Conservation (phyloP, 1,140 invertebrate genomes). For the Alviniconcha marisindica region DNA sequence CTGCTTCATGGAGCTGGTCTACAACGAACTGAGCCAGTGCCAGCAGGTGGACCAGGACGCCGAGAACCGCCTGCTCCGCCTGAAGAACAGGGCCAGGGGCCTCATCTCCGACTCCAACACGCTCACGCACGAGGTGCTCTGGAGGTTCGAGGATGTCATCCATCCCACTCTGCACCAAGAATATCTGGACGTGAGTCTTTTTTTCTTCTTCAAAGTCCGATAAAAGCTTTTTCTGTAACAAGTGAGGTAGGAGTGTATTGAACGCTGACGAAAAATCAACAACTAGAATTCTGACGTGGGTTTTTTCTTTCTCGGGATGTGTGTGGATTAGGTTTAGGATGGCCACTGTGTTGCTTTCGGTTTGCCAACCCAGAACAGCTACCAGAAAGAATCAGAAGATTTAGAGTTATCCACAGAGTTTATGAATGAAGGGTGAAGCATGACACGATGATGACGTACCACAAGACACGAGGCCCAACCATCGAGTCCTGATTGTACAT, state of each 20-base stretch:
- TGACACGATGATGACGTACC: too few species aligned
- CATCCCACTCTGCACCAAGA: slow-evolving; percentile 64
- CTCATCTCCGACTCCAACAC: slow-evolving; percentile 59
- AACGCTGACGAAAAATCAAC: too few species aligned
- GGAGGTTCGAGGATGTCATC: slow-evolving; percentile 72
- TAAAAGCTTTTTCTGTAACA: too few species aligned
- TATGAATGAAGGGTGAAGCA: too few species aligned
- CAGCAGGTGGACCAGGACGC: slow-evolving; percentile 27
- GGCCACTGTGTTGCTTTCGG: too few species aligned
- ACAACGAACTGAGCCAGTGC: background rate
- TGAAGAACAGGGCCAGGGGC: slow-evolving; percentile 53
- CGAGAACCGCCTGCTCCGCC: slow-evolving; percentile 51
- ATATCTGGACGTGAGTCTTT: slow-evolving; percentile 56
- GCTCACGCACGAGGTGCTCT: slow-evolving; percentile 64
- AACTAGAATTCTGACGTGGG: too few species aligned
- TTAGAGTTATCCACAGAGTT: too few species aligned
- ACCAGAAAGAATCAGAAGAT: too few species aligned
- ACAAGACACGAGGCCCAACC: too few species aligned
- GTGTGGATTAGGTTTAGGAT: background rate
- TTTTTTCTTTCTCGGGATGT: background rate
- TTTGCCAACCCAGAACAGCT: too few species aligned
- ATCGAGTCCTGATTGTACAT: too few species aligned
- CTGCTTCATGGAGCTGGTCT: slow-evolving; percentile 62
- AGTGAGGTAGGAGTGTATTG: too few species aligned
- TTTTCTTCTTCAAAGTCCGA: background rate